These are phyloP conservation scores for Acromyrmex heyeri DNA, from an alignment of 1,140 invertebrate species.

Conservation along the genomic window DNA sequence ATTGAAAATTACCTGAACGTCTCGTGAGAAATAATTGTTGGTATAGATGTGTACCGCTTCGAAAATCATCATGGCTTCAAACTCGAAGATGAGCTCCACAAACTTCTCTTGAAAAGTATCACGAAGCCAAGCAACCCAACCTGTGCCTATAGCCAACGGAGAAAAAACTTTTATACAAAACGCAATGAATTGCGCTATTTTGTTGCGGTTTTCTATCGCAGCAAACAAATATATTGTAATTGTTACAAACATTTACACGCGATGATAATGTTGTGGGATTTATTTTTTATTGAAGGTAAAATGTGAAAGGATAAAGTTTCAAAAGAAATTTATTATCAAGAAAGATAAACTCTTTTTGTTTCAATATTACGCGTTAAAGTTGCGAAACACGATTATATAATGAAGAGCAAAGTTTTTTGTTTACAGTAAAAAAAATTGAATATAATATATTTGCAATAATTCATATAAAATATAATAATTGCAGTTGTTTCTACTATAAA, in stretches of 20 bases:
- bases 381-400: slow-evolving; percentile 4
- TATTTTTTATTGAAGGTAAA: neutral
- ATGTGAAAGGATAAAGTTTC: slow-evolving; percentile 17
- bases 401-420: neutral
- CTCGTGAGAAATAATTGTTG: slow-evolving; percentile 90
- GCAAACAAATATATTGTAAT: slow-evolving; percentile 15
- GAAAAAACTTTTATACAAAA: slow-evolving; percentile 45
- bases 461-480: neutral
- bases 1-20: slow-evolving; percentile 88
- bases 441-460: slow-evolving; percentile 13
- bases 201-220: slow-evolving; percentile 2
- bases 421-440: neutral
- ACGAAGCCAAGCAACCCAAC: slow-evolving; percentile 94
- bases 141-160: slow-evolving; percentile 88
- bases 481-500: neutral
- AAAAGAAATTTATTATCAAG: slow-evolving; percentile 7
- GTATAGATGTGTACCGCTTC: slow-evolving; percentile 89
- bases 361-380: slow-evolving; percentile 4
- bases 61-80: slow-evolving; percentile 90
- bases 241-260: slow-evolving; percentile 12
- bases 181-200: slow-evolving; percentile 17
- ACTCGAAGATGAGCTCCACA: slow-evolving; percentile 90
- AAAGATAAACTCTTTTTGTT: slow-evolving; percentile 17
- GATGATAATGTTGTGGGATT: neutral
- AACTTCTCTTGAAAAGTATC: slow-evolving; percentile 87